Conservation (phyloP, 2,888 invertebrate genomes). For the Lycaena phlaeas region DNA sequence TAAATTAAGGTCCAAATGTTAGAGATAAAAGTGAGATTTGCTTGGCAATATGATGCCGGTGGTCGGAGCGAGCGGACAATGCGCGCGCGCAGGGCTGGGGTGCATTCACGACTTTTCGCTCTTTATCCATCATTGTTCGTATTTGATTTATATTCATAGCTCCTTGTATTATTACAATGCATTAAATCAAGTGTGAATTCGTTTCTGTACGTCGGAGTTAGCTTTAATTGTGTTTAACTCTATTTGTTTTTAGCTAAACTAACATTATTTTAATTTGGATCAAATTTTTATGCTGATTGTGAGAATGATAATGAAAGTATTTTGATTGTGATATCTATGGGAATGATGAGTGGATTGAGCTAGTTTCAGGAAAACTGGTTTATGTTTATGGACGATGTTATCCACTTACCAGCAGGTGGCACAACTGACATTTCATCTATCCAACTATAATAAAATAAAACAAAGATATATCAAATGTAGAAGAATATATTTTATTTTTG, state of each 20-base stretch:
- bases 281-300: background rate
- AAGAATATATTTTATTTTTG: too few species aligned
- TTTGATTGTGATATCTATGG: too few species aligned
- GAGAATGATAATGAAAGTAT: too few species aligned
- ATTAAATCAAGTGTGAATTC: constrained; percentile 58
- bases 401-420: too few species aligned
- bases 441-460: too few species aligned
- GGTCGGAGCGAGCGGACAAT: too few species aligned
- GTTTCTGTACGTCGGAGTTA: constrained; percentile 23
- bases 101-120: constrained; percentile 68
- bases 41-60: too few species aligned
- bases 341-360: too few species aligned
- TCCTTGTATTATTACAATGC: constrained; percentile 56
- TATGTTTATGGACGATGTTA: too few species aligned
- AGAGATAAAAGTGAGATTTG: constrained; percentile 22
- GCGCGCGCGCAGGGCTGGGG: constrained; percentile 44
- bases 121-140: constrained; percentile 65
- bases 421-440: too few species aligned
- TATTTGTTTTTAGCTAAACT: constrained; percentile 6
- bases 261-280: background rate
- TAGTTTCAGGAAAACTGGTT: too few species aligned
- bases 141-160: constrained; percentile 72
- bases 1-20: background rate
- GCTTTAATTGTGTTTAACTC: constrained; percentile 10
- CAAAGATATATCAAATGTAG: too few species aligned